These are phyloP conservation scores for Sesamia inferens DNA, from an alignment of 2,888 invertebrate species.

Conservation along the genomic window DNA sequence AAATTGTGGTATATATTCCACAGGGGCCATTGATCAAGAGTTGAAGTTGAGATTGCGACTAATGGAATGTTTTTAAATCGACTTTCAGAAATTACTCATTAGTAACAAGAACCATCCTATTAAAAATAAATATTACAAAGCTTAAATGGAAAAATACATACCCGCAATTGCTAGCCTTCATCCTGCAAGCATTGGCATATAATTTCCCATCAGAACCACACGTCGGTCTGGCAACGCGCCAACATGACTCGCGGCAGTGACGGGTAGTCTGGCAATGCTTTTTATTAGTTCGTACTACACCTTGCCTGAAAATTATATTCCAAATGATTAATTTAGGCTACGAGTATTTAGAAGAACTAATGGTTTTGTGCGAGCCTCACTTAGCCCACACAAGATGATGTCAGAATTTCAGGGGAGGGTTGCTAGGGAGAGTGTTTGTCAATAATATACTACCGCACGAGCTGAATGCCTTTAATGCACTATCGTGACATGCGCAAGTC, in stretches of 20 bases:
- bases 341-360: neutral
- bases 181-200: slow-evolving; percentile 96
- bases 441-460: no score
- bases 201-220: slow-evolving; percentile 97
- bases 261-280: slow-evolving; percentile 97
- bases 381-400: no score
- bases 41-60: no score
- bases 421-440: no score
- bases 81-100: neutral
- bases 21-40: no score
- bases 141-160: slow-evolving; percentile 71
- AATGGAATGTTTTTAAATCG: no score
- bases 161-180: slow-evolving; percentile 98
- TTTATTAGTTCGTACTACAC: slow-evolving; percentile 95
- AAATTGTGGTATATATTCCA: no score
- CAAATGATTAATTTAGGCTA: neutral
- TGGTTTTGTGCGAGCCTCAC: no score
- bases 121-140: neutral
- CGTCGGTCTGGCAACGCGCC: slow-evolving; percentile 96
- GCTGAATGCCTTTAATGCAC: no score
- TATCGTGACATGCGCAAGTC: no score
- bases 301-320: slow-evolving; percentile 91
- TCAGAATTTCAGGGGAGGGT: no score
- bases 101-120: neutral
- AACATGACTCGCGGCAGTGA: slow-evolving; percentile 97